phyloP scores from a whole-genome alignment of 2,113 vertebrate genomes.

The Nothocercus julius region DNA sequence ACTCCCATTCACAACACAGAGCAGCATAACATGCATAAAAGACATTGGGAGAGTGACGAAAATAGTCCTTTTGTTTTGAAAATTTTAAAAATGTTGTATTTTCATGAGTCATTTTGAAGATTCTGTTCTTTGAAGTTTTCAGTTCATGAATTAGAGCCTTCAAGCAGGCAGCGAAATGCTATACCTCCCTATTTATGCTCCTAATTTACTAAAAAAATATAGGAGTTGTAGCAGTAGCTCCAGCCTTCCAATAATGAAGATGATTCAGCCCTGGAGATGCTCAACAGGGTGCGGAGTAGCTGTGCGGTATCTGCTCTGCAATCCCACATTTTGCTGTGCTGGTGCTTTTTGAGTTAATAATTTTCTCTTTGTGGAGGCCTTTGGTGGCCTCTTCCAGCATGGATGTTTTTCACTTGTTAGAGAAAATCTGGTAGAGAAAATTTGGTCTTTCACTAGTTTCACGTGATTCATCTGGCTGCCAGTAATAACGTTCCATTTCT shows the following conservation, averaged over 20 bases:
- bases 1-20: not conserved
- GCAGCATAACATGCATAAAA: not conserved
- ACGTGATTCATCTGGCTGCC: constrained; percentile 50
- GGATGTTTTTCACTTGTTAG: constrained; percentile 57
- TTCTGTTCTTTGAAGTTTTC: not conserved
- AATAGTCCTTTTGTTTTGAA: not conserved
- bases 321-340: not conserved
- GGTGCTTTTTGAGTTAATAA: constrained; percentile 37
- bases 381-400: not conserved
- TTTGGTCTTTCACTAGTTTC: constrained; percentile 26
- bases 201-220: not conserved
- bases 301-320: rapidly evolving
- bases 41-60: not conserved
- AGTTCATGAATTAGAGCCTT: not conserved
- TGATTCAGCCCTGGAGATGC: rapidly evolving
- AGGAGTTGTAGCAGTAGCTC: not conserved
- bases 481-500: constrained; percentile 49
- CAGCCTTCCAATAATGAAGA: not conserved
- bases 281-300: not conserved
- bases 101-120: not conserved
- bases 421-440: constrained; percentile 32
- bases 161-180: not conserved
- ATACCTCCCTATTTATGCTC: not conserved
- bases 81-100: not conserved
- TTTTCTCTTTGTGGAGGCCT: not conserved